A percentile compares a stretch with the other conserved stretches of the same genome.
Conservation (phyloP, 2,888 invertebrate species). For the Pristionchus arcanus region DNA sequence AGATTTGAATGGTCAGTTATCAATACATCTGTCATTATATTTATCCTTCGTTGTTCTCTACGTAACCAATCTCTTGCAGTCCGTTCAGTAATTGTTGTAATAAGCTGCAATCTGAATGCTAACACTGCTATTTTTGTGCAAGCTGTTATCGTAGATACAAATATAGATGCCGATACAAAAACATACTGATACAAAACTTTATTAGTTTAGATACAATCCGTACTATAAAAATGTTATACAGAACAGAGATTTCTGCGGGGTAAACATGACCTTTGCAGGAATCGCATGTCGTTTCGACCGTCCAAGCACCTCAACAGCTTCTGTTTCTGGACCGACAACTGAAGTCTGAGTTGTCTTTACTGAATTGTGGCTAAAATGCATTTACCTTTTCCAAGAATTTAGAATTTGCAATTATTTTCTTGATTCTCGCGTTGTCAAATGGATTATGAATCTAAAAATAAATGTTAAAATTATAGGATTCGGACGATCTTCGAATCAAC, state of each 20-base stretch:
- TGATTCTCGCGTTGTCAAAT: background rate
- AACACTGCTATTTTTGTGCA: too few relatives aligned
- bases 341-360: background rate
- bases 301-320: background rate
- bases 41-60: background rate
- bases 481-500: constrained; percentile 32
- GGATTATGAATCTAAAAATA: too few relatives aligned
- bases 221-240: too few relatives aligned
- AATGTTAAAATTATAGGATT: background rate
- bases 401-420: too few relatives aligned
- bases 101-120: too few relatives aligned
- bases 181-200: too few relatives aligned
- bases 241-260: background rate
- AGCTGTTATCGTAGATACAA: background rate
- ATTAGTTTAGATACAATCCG: background rate
- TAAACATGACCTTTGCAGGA: background rate
- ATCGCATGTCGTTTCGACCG: constrained; percentile 25
- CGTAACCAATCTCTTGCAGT: too few relatives aligned
- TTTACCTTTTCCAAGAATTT: too few relatives aligned
- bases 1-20: constrained; percentile 37
- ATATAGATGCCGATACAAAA: background rate
- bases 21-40: background rate
- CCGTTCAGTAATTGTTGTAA: too few relatives aligned
- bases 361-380: too few relatives aligned
- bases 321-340: background rate